Evolutionary conservation across 2,888 invertebrate species (phyloP).

Genomic region (Oxytorus armatus): DNA sequence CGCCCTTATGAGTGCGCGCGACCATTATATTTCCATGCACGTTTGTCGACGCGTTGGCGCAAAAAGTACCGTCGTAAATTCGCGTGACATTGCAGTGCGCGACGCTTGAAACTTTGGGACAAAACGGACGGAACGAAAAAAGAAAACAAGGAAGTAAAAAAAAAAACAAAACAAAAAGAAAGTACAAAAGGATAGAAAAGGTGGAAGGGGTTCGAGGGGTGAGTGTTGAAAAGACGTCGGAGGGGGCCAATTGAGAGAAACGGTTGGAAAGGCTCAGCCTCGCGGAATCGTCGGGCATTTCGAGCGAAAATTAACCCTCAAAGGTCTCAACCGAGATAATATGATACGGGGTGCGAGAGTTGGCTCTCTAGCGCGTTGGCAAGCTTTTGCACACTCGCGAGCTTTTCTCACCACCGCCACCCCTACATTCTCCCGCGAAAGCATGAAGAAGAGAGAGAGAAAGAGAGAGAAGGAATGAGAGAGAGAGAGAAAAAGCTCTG

Average conservation of each 20-base stretch:
- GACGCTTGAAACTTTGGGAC: no score
- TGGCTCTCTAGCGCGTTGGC: slow-evolving; percentile 40
- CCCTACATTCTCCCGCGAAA: neutral
- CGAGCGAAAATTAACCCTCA: slow-evolving; percentile 65
- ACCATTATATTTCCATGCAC: slow-evolving; percentile 5
- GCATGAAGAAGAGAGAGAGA: slow-evolving; percentile 5
- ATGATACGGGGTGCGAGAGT: slow-evolving; percentile 56
- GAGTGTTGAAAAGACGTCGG: neutral
- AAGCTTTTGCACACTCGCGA: slow-evolving; percentile 21
- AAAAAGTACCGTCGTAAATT: no score
- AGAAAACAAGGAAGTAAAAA: neutral
- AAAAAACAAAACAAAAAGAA: neutral
- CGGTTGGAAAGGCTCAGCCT: slow-evolving; percentile 39
- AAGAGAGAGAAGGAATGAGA: neutral
- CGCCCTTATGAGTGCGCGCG: neutral
- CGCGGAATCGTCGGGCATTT: slow-evolving; percentile 56
- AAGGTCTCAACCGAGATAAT: slow-evolving; percentile 59
- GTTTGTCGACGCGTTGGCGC: no score
- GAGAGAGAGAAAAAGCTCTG: neutral
- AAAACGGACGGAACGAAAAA: neutral
- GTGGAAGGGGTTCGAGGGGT: no score
- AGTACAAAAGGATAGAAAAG: neutral
- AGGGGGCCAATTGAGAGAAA: slow-evolving; percentile 36
- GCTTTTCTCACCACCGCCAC: neutral
- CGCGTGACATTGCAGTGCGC: no score